Percentiles rank a stretch among this genome's conserved stretches.
phyloP scores from a whole-genome alignment of 1,140 invertebrate species.

The Drosophila arizonae region DNA sequence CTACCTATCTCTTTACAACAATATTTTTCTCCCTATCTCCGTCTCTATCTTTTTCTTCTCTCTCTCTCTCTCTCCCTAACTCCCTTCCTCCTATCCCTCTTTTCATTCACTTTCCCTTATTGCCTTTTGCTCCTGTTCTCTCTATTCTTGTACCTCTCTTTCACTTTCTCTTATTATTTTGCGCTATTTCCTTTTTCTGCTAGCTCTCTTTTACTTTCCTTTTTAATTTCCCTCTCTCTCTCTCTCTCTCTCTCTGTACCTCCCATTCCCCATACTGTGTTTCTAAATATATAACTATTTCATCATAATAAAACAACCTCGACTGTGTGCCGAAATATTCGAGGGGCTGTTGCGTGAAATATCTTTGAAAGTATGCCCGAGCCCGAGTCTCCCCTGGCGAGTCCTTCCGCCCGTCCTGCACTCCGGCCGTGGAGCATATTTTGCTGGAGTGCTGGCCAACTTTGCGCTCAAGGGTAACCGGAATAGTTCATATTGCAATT shows the following conservation, averaged over 20 bases:
- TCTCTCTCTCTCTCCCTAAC: too few relatives aligned
- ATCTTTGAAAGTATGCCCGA: conserved; percentile 11
- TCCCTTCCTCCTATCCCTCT: too few relatives aligned
- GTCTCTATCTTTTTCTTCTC: too few relatives aligned
- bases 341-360: conserved; percentile 21
- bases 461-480: conserved; percentile 33
- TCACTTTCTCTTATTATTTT: too few relatives aligned
- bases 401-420: neutral
- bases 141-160: too few relatives aligned
- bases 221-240: too few relatives aligned
- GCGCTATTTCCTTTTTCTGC: too few relatives aligned
- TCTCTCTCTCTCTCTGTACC: too few relatives aligned
- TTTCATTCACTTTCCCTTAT: neutral
- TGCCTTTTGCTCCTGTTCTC: too few relatives aligned
- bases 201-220: too few relatives aligned
- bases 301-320: conserved; percentile 4
- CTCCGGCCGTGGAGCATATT: neutral
- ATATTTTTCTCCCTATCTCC: too few relatives aligned
- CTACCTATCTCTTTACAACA: too few relatives aligned
- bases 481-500: conserved; percentile 37
- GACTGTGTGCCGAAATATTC: conserved; percentile 9
- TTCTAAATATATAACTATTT: neutral
- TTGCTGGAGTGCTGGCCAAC: neutral
- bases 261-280: neutral
- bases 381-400: neutral